Evolutionary conservation across 2,888 invertebrate genomes (phyloP), one percentile per base, ranked within the genome.

Genomic region (Limnephilus marmoratus): DNA sequence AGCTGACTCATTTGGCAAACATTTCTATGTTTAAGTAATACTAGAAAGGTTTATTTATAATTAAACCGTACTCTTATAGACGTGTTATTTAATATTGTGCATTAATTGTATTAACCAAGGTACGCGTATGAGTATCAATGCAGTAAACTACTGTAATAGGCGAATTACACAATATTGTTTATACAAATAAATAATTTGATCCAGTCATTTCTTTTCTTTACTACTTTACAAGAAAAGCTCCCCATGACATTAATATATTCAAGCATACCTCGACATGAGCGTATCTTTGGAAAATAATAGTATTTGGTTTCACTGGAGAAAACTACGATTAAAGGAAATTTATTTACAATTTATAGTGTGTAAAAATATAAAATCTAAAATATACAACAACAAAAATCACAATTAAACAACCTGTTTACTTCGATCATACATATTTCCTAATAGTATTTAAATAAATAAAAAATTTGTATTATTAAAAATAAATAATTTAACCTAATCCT

Each of bases 271-370:
- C 87, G 18, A 53, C 18, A 68, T 68, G 86, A 91, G 91, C 90
- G 85, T 87, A 92, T 93, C 93, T 92, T 93, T 91, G 92, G 91
- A 92, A 68, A 92, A 92, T 87, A 90, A 92, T 80, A 91, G 81
- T 93, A 93, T 93, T 93, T 93, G 93, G 93, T 93, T 93, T 92
- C 92, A 92, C 91, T 91, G 92, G 92, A 92, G 87, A 86, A 34
- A 41, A 91, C 41, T 92, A 91, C 0, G 68, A 49, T 90, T 49
- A 68, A 90, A 90, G 34, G 91, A 91, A 83, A 31, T 68, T 45
- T 91, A 80, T 88, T 91, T 80, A 89, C 37, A 88, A 82, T 34
- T 82, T 82, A 31, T 31, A 68, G 24, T 68, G 34, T 82, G 31
- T 68, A 68, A 68, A 68, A 68, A 68, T 85, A 85, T 41, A 37